A percentile compares a stretch with the other conserved stretches of the same genome.
Evolutionary conservation across 2,888 invertebrate genomes (phyloP).

Genomic region (Buathra laborator): DNA sequence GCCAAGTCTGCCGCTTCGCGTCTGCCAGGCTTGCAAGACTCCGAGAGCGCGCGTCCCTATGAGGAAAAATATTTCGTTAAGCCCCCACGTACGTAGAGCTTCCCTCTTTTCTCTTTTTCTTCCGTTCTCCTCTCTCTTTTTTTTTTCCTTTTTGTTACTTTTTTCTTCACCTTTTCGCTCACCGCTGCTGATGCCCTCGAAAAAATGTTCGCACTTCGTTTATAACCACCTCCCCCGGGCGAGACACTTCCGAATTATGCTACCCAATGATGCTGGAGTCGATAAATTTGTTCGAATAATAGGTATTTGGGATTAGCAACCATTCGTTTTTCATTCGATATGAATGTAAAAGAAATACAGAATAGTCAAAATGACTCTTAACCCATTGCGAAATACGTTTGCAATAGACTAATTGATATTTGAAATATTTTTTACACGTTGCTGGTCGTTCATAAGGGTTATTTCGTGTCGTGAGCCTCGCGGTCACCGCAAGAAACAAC

Average conservation of each 20-base stretch:
- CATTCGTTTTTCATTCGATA: too few relatives aligned
- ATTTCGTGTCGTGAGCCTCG: constrained; percentile 2
- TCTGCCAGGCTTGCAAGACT: constrained; percentile 25
- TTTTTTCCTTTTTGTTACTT: constrained; percentile 13
- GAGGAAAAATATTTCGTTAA: constrained; percentile 64
- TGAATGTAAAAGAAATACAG: background rate
- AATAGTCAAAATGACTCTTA: background rate
- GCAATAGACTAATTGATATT: background rate
- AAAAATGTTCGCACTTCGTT: constrained; percentile 42
- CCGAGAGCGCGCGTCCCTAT: constrained; percentile 20
- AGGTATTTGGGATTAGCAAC: too few relatives aligned
- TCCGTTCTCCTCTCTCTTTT: constrained; percentile 17
- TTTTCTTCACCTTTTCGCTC: constrained; percentile 17
- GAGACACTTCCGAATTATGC: constrained; percentile 22
- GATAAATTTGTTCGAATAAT: background rate
- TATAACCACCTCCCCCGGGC: background rate
- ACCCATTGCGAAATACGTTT: background rate
- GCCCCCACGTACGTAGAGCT: constrained; percentile 60
- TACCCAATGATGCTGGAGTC: background rate
- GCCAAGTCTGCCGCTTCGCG: constrained; percentile 22
- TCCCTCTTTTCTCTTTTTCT: constrained; percentile 12
- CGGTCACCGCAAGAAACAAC: constrained; percentile 22
- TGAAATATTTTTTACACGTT: background rate
- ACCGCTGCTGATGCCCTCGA: background rate
- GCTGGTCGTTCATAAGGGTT: constrained; percentile 1